Evolutionary conservation across 1,140 invertebrate genomes (phyloP).

Genomic region (Episyrphus balteatus): DNA sequence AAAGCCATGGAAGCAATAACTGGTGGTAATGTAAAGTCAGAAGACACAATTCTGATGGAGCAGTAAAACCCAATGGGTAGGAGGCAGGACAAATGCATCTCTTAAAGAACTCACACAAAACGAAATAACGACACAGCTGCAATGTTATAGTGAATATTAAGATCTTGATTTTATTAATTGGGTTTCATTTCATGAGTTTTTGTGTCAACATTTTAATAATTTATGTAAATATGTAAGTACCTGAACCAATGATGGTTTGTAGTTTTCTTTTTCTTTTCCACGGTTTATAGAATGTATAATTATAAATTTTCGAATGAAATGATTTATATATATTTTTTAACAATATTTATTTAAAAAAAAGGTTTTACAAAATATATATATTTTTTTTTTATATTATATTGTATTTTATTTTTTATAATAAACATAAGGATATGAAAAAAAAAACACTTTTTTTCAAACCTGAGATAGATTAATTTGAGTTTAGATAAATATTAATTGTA

Average conservation of each 20-base stretch:
- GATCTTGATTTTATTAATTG: background rate
- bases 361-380: too few relatives aligned
- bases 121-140: background rate
- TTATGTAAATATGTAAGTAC: slow-evolving; percentile 3
- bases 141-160: background rate
- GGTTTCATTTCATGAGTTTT: background rate
- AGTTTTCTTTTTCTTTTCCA: too few relatives aligned
- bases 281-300: too few relatives aligned
- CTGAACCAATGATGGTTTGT: background rate
- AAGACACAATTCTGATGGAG: slow-evolving; percentile 36
- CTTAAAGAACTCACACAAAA: background rate
- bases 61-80: slow-evolving; percentile 15
- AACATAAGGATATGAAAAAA: too few relatives aligned
- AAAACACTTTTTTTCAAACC: too few relatives aligned
- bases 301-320: too few relatives aligned
- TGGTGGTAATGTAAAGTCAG: slow-evolving; percentile 37
- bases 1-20: slow-evolving; percentile 60
- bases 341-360: too few relatives aligned
- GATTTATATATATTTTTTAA: too few relatives aligned
- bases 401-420: too few relatives aligned
- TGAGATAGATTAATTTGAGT: too few relatives aligned
- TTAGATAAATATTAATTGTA: too few relatives aligned
- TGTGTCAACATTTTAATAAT: slow-evolving; percentile 1
- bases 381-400: too few relatives aligned
- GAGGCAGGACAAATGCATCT: background rate